phyloP scores from a whole-genome alignment of 2,888 invertebrate species.

The Drosophila mayaguana region DNA sequence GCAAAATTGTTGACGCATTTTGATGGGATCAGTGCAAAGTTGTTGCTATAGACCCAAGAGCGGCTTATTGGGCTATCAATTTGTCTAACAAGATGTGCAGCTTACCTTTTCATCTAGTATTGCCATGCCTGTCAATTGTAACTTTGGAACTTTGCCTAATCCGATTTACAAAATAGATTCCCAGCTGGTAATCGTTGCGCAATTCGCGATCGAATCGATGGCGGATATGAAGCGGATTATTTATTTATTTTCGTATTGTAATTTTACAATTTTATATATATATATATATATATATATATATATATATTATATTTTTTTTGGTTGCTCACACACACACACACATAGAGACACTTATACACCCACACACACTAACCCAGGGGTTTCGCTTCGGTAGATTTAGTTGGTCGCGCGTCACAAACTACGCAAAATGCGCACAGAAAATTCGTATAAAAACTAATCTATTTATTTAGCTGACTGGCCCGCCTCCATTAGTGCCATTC shows the following conservation, averaged over 20 bases:
- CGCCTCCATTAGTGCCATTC: slow-evolving; percentile 52
- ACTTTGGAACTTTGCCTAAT: slow-evolving; percentile 45
- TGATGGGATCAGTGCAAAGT: slow-evolving; percentile 29
- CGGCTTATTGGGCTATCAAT: slow-evolving; percentile 53
- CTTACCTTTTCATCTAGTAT: slow-evolving; percentile 62
- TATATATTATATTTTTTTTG: background rate
- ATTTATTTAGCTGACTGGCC: slow-evolving; percentile 68
- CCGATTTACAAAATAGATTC: slow-evolving; percentile 44
- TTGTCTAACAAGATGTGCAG: slow-evolving; percentile 43
- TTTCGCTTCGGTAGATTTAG: background rate
- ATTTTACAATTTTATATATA: slow-evolving; percentile 46
- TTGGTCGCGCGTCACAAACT: slow-evolving; percentile 64
- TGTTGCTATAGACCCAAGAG: slow-evolving; percentile 22
- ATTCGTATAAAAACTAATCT: slow-evolving; percentile 71
- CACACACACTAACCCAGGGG: slow-evolving; percentile 12
- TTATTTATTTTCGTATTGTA: slow-evolving; percentile 48
- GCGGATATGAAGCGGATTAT: slow-evolving; percentile 25
- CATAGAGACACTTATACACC: slow-evolving; percentile 6
- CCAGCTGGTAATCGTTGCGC: slow-evolving; percentile 47
- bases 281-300: background rate
- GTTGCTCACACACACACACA: slow-evolving; percentile 33
- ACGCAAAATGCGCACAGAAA: slow-evolving; percentile 54
- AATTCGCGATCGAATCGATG: slow-evolving; percentile 32
- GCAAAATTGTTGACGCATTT: slow-evolving; percentile 31
- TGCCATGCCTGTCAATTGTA: slow-evolving; percentile 44